Evolutionary conservation across 2,797 vertebrate species (phyloP).

Genomic region (Danio tinwini): DNA sequence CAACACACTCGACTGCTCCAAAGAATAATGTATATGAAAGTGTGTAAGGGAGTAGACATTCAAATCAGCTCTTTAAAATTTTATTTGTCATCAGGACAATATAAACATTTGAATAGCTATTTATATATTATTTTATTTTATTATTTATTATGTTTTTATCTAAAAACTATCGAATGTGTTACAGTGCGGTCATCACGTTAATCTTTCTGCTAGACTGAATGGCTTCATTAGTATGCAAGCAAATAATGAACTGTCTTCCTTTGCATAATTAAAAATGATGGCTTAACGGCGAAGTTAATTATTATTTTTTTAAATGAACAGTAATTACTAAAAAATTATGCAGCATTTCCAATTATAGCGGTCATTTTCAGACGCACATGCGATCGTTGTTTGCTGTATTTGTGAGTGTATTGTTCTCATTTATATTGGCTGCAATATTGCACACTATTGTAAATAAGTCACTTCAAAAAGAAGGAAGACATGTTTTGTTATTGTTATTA

Average conservation of each 20-base stretch:
- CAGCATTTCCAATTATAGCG: constrained; percentile 39
- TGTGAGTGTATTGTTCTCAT: neutral
- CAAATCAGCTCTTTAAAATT: neutral
- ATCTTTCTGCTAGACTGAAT: constrained; percentile 3
- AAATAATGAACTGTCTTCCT: constrained; percentile 62
- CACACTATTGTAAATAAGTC: neutral
- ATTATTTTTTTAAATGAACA: constrained; percentile 60
- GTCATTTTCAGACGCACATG: constrained; percentile 30
- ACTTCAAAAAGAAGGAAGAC: no score
- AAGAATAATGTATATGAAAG: neutral
- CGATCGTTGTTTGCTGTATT: neutral
- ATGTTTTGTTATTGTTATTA: no score
- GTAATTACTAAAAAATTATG: constrained; percentile 53
- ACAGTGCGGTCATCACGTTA: neutral
- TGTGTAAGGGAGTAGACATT: neutral
- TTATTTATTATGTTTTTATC: neutral
- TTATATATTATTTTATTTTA: neutral
- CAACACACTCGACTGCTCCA: neutral
- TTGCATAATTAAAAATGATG: constrained; percentile 62
- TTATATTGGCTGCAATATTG: neutral
- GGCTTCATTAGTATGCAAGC: constrained; percentile 60
- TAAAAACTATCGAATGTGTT: neutral
- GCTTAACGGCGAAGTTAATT: constrained; percentile 53
- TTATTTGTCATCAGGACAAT: neutral
- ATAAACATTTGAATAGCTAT: neutral